Conservation (phyloP, 2,797 vertebrate genomes). For the Paratrypauchen microcephalus region DNA sequence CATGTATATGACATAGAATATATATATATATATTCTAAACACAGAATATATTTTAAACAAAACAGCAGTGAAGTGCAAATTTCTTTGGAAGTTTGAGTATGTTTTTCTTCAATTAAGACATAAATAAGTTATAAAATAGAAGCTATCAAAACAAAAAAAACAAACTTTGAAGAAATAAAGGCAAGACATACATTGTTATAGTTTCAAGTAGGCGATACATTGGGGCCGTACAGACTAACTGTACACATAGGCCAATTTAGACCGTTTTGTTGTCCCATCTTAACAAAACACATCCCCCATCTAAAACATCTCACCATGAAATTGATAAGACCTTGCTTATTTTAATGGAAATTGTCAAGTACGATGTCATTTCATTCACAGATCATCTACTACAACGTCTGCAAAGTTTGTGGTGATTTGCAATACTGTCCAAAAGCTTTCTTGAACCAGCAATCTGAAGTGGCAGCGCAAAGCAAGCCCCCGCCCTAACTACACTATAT, state of each 20-base stretch:
- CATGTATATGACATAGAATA: constrained; percentile 45
- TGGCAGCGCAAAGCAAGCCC: constrained; percentile 37
- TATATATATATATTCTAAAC: constrained; percentile 33
- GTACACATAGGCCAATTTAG: constrained; percentile 41
- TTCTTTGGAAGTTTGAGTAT: constrained; percentile 96
- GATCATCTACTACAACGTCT: constrained; percentile 38
- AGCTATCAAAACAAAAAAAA: constrained; percentile 74
- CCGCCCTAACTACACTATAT: constrained; percentile 14
- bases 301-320: constrained; percentile 42
- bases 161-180: constrained; percentile 77
- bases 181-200: constrained; percentile 75
- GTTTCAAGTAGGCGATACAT: constrained; percentile 90
- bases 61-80: constrained; percentile 92
- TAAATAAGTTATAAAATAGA: constrained; percentile 83
- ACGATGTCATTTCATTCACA: constrained; percentile 30
- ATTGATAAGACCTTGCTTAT: constrained; percentile 37
- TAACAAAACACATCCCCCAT: constrained; percentile 21
- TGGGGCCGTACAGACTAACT: constrained; percentile 43
- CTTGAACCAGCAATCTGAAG: constrained; percentile 26
- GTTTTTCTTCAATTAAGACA: constrained; percentile 77
- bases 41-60: constrained; percentile 58
- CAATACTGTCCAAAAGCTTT: constrained; percentile 23
- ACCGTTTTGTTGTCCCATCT: constrained; percentile 38
- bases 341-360: constrained; percentile 29
- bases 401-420: constrained; percentile 18